A percentile compares a stretch with the other conserved stretches of the same genome.
Evolutionary conservation across 2,113 vertebrate genomes (phyloP).

Genomic region (Rousettus leschenaultii): DNA sequence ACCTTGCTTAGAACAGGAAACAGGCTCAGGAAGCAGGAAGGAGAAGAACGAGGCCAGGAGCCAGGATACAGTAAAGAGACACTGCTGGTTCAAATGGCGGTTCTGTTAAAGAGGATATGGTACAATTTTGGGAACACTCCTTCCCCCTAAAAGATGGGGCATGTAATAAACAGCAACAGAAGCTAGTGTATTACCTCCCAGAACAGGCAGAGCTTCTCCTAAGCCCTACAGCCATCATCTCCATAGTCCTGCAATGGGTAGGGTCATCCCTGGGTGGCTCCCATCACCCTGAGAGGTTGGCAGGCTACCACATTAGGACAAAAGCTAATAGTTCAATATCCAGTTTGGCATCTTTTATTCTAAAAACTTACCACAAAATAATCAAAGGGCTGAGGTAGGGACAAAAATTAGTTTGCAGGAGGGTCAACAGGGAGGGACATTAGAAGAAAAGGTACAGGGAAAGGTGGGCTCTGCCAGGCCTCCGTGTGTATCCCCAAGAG

Average conservation of each 20-base stretch:
- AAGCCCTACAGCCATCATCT: neutral
- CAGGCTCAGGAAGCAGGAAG: neutral
- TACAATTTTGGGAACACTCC: neutral
- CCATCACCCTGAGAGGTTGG: no score
- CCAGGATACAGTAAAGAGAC: neutral
- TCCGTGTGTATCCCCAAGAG: neutral
- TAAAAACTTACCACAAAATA: neutral
- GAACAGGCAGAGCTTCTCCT: neutral
- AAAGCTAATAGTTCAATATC: neutral
- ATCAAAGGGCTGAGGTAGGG: neutral
- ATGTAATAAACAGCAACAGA: neutral
- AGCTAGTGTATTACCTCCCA: neutral
- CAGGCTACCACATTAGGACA: neutral
- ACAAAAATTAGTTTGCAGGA: neutral
- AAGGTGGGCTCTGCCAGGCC: no score
- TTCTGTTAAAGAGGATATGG: neutral
- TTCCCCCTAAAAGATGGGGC: neutral
- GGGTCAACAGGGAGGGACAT: no score
- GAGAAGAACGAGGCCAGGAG: neutral
- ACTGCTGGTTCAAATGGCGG: neutral
- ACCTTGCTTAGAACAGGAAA: neutral
- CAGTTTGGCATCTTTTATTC: neutral
- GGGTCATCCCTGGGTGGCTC: no score
- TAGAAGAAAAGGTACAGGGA: fast-evolving
- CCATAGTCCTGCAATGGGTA: neutral